Conservation (phyloP, 1,140 invertebrate species). For the Conus betulinus region DNA sequence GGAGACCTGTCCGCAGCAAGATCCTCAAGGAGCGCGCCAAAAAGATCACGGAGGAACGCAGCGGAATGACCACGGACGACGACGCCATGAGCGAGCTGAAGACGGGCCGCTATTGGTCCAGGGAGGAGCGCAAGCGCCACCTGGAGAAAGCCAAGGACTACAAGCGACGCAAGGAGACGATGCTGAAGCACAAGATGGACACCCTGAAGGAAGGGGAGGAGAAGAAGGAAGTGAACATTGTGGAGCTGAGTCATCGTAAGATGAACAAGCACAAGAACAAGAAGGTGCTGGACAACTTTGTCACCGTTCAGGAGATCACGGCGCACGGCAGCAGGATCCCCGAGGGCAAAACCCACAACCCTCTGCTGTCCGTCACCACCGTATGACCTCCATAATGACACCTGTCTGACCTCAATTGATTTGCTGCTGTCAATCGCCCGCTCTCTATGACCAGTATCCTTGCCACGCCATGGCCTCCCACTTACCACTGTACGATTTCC, state of each 20-base stretch:
- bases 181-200: slow-evolving; percentile 72
- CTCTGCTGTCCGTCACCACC: slow-evolving; percentile 73
- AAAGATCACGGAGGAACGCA: slow-evolving; percentile 83
- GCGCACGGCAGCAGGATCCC: slow-evolving; percentile 74
- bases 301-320: slow-evolving; percentile 78
- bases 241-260: slow-evolving; percentile 77
- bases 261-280: slow-evolving; percentile 76
- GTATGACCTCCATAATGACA: slow-evolving; percentile 58
- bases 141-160: slow-evolving; percentile 83
- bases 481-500: no score
- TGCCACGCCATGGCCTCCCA: no score
- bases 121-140: slow-evolving; percentile 87
- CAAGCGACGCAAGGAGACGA: slow-evolving; percentile 75
- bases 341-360: slow-evolving; percentile 70
- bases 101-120: slow-evolving; percentile 88
- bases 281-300: slow-evolving; percentile 77
- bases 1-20: slow-evolving; percentile 83
- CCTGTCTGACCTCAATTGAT: no score
- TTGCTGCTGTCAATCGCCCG: no score
- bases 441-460: no score
- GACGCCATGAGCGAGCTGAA: slow-evolving; percentile 89
- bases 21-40: slow-evolving; percentile 84
- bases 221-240: slow-evolving; percentile 73
- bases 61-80: slow-evolving; percentile 87
- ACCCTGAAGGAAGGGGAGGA: slow-evolving; percentile 67